These are phyloP conservation scores for Aromia moschata DNA, from an alignment of 2,888 invertebrate species.

Conservation along the genomic window DNA sequence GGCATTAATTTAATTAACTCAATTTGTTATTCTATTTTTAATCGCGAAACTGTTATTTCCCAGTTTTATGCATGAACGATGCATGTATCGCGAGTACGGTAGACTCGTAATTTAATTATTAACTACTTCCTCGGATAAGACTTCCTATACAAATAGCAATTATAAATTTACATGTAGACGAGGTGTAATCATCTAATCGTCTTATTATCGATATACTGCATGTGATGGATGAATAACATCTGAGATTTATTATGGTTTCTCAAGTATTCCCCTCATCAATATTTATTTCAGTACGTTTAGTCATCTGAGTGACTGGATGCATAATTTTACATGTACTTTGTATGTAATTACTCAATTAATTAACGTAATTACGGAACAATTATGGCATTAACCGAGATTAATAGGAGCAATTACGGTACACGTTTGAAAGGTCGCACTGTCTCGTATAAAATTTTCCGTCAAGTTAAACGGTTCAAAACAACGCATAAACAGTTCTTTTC, in stretches of 20 bases:
- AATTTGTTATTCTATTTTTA: too few species aligned
- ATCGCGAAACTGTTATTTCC: too few species aligned
- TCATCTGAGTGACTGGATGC: conserved; percentile 1
- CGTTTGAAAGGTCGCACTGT: conserved; percentile 9
- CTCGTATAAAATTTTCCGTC: not conserved
- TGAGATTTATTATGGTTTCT: conserved; percentile 12
- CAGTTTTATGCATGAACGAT: not conserved
- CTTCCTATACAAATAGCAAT: conserved; percentile 29
- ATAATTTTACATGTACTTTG: not conserved
- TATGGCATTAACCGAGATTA: conserved; percentile 1
- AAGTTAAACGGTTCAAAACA: too few species aligned
- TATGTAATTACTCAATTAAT: conserved; percentile 20
- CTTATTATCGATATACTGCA: conserved; percentile 20
- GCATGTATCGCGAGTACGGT: not conserved
- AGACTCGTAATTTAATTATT: conserved; percentile 29
- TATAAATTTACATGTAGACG: conserved; percentile 32
- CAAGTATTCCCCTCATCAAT: conserved; percentile 16
- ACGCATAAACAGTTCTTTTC: too few species aligned
- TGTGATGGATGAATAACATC: conserved; percentile 11
- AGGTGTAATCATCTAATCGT: conserved; percentile 31
- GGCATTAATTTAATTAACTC: too few species aligned
- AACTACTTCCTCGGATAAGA: conserved; percentile 26
- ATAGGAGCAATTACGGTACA: conserved; percentile 5
- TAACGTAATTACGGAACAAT: conserved; percentile 13
- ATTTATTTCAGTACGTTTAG: conserved; percentile 7